phyloP scores from a whole-genome alignment of 2,797 vertebrate species.

The Smutsia gigantea region DNA sequence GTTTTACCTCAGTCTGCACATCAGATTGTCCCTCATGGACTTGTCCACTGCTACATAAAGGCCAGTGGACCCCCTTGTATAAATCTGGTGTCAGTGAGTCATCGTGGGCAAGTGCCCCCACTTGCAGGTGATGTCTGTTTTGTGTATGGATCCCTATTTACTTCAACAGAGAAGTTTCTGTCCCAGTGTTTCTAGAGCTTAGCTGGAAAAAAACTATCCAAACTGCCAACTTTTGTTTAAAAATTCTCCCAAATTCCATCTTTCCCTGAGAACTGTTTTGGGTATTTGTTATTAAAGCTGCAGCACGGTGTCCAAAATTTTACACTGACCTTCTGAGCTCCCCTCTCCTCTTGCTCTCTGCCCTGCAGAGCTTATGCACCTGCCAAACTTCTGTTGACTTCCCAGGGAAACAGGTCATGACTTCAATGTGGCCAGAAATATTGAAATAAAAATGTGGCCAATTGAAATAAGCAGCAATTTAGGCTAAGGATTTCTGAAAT shows the following conservation, averaged over 20 bases:
- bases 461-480: background rate
- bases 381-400: constrained; percentile 65
- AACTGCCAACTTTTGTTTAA: background rate
- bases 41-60: background rate
- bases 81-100: background rate
- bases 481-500: constrained; percentile 34
- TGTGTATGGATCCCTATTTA: background rate
- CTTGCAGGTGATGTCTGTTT: background rate
- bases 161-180: background rate
- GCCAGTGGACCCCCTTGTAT: accelerated
- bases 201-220: background rate
- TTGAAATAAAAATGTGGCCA: constrained; percentile 34
- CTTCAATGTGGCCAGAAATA: constrained; percentile 13
- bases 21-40: background rate
- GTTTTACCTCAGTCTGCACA: background rate
- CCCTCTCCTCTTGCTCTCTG: constrained; percentile 22
- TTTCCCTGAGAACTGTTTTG: background rate
- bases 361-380: constrained; percentile 23
- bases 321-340: constrained; percentile 18
- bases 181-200: background rate
- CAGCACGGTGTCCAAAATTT: background rate
- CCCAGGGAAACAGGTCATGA: constrained; percentile 39
- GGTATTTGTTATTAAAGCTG: background rate
- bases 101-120: accelerated
- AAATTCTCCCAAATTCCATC: background rate